Conservation (phyloP, 2,888 invertebrate species). For the Erebia ligea region DNA sequence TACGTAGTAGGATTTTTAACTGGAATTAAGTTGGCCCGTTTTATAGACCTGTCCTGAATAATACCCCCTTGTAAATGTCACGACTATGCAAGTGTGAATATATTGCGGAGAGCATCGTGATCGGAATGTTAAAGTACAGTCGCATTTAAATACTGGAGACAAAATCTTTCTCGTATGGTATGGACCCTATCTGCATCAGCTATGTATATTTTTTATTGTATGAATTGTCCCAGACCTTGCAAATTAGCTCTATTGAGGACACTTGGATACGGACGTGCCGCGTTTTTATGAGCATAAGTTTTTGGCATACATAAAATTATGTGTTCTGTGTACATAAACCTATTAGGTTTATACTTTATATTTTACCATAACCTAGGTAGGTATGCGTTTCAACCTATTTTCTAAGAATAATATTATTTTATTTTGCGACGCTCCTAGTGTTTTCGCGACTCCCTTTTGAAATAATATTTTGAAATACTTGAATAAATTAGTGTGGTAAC, state of each 20-base stretch:
- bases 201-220: slow-evolving; percentile 26
- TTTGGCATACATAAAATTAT: too few species aligned
- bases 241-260: slow-evolving; percentile 12
- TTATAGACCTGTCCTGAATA: slow-evolving; percentile 24
- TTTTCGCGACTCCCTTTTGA: not conserved
- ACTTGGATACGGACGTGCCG: not conserved
- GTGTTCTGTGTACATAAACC: too few species aligned
- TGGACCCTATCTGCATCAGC: slow-evolving; percentile 2
- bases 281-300: not conserved
- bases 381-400: not conserved
- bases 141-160: slow-evolving; percentile 23
- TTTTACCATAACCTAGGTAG: too few species aligned
- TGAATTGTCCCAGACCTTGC: slow-evolving; percentile 27
- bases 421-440: slow-evolving; percentile 4
- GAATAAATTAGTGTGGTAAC: too few species aligned
- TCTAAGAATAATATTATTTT: slow-evolving; percentile 2
- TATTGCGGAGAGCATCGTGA: slow-evolving; percentile 24
- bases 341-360: too few species aligned
- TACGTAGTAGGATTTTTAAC: slow-evolving; percentile 11
- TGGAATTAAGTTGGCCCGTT: slow-evolving; percentile 18
- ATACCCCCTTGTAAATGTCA: slow-evolving; percentile 22
- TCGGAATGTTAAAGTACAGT: slow-evolving; percentile 20
- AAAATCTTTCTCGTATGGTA: slow-evolving; percentile 22
- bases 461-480: too few species aligned
- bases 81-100: slow-evolving; percentile 23